Percentiles rank a stretch among this genome's conserved stretches.
Conservation (phyloP, 2,888 invertebrate species). For the Camptogramma bilineatum region DNA sequence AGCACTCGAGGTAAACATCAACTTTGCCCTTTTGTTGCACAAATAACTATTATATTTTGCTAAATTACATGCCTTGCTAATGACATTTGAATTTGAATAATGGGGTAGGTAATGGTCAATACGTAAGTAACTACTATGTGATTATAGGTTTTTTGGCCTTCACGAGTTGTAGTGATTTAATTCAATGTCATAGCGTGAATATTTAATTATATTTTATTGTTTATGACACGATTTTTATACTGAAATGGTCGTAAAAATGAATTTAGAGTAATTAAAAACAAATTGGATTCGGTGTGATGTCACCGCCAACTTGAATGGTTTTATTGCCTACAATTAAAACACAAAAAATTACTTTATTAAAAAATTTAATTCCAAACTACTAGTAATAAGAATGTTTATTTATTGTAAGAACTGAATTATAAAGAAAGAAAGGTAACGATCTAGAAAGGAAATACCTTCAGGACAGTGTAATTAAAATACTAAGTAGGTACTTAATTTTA, state of each 20-base stretch:
- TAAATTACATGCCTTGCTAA: too few relatives aligned
- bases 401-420: too few relatives aligned
- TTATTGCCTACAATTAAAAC: not conserved
- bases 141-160: conserved; percentile 28
- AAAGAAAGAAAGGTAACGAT: too few relatives aligned
- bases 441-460: too few relatives aligned
- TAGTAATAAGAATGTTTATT: too few relatives aligned
- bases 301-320: not conserved
- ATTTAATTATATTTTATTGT: conserved; percentile 28
- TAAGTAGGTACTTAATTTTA: too few relatives aligned
- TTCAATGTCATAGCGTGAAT: conserved; percentile 31
- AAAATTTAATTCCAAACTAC: too few relatives aligned
- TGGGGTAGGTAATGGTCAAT: not conserved
- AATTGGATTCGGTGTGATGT: conserved; percentile 6
- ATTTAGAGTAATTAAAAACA: conserved; percentile 14
- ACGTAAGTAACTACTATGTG: not conserved
- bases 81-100: not conserved
- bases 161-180: conserved; percentile 31
- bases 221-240: conserved; percentile 30
- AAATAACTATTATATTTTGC: too few relatives aligned
- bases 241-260: conserved; percentile 24
- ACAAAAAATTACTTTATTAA: not conserved
- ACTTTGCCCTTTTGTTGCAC: too few relatives aligned
- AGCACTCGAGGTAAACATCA: too few relatives aligned
- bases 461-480: too few relatives aligned